Conservation (phyloP, 2,113 vertebrate species). For the Scophthalmus maximus region DNA sequence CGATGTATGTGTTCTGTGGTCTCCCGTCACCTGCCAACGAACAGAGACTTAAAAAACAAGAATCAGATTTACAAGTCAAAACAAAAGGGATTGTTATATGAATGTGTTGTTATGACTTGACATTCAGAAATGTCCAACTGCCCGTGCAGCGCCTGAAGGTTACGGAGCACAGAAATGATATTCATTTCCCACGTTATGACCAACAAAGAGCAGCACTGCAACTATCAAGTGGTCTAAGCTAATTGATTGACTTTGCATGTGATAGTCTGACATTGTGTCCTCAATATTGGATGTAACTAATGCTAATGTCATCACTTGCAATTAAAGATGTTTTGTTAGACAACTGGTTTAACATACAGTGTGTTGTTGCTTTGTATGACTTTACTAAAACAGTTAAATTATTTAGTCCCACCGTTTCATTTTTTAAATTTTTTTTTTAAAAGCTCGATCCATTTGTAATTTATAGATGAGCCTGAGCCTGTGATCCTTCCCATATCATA, state of each 20-base stretch:
- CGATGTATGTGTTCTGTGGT: slow-evolving; percentile 8
- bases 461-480: not conserved
- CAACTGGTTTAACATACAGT: not conserved
- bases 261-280: slow-evolving; percentile 65
- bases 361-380: slow-evolving; percentile 5
- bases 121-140: slow-evolving; percentile 50
- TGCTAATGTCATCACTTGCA: slow-evolving; percentile 77
- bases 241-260: slow-evolving; percentile 78
- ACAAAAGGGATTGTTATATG: slow-evolving; percentile 34
- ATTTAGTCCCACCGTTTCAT: not conserved
- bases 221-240: slow-evolving; percentile 59
- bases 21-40: slow-evolving; percentile 43
- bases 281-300: slow-evolving; percentile 72
- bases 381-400: not conserved
- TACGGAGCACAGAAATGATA: slow-evolving; percentile 63
- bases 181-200: slow-evolving; percentile 72
- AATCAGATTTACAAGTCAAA: slow-evolving; percentile 19
- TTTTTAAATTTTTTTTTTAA: not conserved
- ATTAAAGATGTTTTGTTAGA: slow-evolving; percentile 77
- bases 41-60: slow-evolving; percentile 31
- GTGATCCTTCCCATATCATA: not conserved
- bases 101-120: slow-evolving; percentile 67
- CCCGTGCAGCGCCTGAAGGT: slow-evolving; percentile 43
- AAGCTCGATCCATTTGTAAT: not conserved
- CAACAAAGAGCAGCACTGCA: slow-evolving; percentile 47